Conservation (phyloP, 2,797 vertebrate genomes). For the Myripristis murdjan region DNA sequence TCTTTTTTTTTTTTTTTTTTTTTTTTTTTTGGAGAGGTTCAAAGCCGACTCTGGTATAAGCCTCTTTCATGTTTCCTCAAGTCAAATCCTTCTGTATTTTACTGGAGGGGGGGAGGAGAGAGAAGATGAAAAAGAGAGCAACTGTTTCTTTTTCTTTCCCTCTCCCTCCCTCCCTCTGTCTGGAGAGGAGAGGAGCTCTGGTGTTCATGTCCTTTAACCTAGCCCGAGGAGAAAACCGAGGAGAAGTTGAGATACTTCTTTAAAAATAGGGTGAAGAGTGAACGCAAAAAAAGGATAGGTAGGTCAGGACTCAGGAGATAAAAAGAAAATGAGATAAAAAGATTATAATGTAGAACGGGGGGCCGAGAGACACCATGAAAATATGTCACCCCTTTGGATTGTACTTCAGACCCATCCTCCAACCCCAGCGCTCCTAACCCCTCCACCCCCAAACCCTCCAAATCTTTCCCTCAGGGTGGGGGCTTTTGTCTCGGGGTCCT, state of each 20-base stretch:
- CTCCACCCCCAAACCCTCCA: constrained; percentile 69
- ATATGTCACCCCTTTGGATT: constrained; percentile 82
- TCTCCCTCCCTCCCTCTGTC: constrained; percentile 56
- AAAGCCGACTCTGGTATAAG: constrained; percentile 88
- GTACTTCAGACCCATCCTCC: constrained; percentile 83
- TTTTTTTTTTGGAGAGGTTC: no score
- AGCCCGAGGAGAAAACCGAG: constrained; percentile 74
- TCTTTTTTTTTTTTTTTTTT: constrained; percentile 74
- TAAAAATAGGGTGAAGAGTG: constrained; percentile 70
- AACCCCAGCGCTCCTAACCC: constrained; percentile 70
- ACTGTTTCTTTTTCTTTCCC: constrained; percentile 76
- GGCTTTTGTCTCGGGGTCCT: constrained; percentile 87
- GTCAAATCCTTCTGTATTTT: constrained; percentile 90
- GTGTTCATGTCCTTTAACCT: constrained; percentile 80
- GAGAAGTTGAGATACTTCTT: constrained; percentile 75
- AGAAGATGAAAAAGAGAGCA: constrained; percentile 86
- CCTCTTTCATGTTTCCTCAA: constrained; percentile 90
- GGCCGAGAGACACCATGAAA: constrained; percentile 79
- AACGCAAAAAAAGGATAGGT: constrained; percentile 66
- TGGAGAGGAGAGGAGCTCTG: constrained; percentile 72
- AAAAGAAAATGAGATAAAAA: constrained; percentile 84
- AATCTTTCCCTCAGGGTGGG: constrained; percentile 85
- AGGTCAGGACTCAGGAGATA: constrained; percentile 81
- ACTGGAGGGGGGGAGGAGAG: constrained; percentile 80
- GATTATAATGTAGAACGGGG: constrained; percentile 78